Percentiles rank a stretch among this genome's conserved stretches.
Conservation (phyloP, 2,113 vertebrate genomes). For the Oncorhynchus mykiss region DNA sequence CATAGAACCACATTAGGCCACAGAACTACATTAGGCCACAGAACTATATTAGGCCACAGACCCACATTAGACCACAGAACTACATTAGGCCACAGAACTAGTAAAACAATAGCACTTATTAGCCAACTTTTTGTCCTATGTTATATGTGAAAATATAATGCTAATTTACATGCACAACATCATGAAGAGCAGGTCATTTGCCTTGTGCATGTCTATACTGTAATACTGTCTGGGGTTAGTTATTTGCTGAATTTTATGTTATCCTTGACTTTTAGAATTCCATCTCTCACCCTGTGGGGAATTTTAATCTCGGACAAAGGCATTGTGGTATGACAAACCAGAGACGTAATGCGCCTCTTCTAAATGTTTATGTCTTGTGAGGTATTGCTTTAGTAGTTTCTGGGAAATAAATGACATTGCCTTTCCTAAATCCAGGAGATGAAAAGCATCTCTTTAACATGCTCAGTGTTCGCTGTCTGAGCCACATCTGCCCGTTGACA, state of each 20-base stretch:
- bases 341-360: slow-evolving; percentile 54
- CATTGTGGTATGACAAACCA: slow-evolving; percentile 64
- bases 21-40: too few relatives aligned
- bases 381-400: slow-evolving; percentile 67
- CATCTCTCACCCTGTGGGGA: slow-evolving; percentile 31
- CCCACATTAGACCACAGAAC: neutral
- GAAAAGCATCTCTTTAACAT: slow-evolving; percentile 68
- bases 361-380: slow-evolving; percentile 49
- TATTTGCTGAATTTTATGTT: neutral
- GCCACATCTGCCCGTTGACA: slow-evolving; percentile 81
- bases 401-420: slow-evolving; percentile 73
- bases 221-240: neutral
- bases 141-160: neutral
- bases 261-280: slow-evolving; percentile 40
- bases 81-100: neutral
- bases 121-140: neutral
- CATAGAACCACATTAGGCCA: too few relatives aligned
- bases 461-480: slow-evolving; percentile 72
- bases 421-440: slow-evolving; percentile 70
- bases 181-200: neutral
- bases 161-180: neutral
- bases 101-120: too few relatives aligned
- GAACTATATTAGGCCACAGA: neutral
- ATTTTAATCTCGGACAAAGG: slow-evolving; percentile 66
- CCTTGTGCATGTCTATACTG: neutral